A percentile compares a stretch with the other conserved stretches of the same genome.
Evolutionary conservation across 2,113 vertebrate genomes (phyloP).

Genomic region (Vicugna pacos): DNA sequence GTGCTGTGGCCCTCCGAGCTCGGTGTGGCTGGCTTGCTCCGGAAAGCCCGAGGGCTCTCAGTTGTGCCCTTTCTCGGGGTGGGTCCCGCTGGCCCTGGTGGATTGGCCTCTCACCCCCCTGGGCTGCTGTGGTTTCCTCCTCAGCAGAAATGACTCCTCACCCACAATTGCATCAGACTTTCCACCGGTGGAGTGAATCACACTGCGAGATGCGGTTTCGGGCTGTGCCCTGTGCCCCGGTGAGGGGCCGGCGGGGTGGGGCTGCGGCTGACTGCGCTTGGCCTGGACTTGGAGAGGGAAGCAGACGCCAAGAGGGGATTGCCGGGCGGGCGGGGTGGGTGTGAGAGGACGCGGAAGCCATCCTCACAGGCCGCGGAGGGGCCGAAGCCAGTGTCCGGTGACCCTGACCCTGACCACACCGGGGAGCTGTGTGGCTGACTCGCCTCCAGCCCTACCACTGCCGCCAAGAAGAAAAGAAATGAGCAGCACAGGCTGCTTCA

Average conservation of each 20-base stretch:
- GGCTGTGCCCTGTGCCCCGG: conserved; percentile 5
- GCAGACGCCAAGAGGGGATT: not conserved
- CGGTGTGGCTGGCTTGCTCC: fast-evolving
- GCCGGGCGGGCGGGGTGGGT: not conserved
- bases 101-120: not conserved
- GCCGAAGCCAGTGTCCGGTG: not conserved
- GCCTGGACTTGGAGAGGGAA: conserved; percentile 1
- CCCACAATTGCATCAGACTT: conserved; percentile 74
- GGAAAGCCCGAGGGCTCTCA: not conserved
- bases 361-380: not conserved
- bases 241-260: not conserved
- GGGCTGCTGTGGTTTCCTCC: conserved; percentile 60
- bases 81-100: not conserved
- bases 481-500: not conserved
- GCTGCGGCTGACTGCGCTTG: not conserved
- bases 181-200: conserved; percentile 68
- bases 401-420: not conserved
- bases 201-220: conserved; percentile 44
- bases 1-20: not conserved
- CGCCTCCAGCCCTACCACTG: not conserved
- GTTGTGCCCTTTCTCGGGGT: not conserved
- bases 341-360: not conserved
- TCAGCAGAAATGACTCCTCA: conserved; percentile 74
- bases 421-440: not conserved
- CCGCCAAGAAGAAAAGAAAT: not conserved